phyloP scores from a whole-genome alignment of 92 coral and sea anemone species.

The Pocillopora grandis region DNA sequence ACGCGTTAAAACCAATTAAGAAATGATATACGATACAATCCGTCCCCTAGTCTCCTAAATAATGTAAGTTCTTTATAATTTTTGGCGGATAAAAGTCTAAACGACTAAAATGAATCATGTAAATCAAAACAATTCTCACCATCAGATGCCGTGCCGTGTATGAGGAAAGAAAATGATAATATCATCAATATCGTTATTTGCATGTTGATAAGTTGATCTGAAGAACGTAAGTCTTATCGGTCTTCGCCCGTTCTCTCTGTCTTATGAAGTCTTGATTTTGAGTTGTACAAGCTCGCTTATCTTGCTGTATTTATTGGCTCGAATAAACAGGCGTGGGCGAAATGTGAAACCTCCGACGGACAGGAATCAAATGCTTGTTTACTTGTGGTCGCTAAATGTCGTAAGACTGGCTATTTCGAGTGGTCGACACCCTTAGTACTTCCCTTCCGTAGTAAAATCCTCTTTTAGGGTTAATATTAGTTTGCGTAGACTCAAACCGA shows the following conservation, averaged over 20 bases:
- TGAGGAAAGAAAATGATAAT: too few species aligned
- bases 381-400: background rate
- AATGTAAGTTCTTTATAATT: too few species aligned
- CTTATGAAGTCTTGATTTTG: background rate
- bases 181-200: too few species aligned
- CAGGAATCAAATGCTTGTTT: background rate
- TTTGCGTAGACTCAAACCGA: background rate
- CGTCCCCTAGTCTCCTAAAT: too few species aligned
- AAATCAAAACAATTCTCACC: too few species aligned
- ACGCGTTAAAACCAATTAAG: too few species aligned
- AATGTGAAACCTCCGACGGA: background rate
- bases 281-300: background rate
- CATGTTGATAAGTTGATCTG: too few species aligned
- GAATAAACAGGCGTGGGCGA: background rate
- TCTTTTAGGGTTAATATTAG: background rate
- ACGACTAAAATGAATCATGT: too few species aligned
- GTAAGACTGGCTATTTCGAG: background rate
- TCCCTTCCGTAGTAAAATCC: background rate
- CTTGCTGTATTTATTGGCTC: background rate
- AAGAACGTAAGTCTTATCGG: too few species aligned
- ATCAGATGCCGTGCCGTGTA: too few species aligned
- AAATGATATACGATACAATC: too few species aligned
- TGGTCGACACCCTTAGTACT: background rate
- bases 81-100: too few species aligned
- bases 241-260: background rate